Base-by-base conservation (phyloP, 2,797 vertebrate species). In the Melanotaenia parkinsoni region DNA sequence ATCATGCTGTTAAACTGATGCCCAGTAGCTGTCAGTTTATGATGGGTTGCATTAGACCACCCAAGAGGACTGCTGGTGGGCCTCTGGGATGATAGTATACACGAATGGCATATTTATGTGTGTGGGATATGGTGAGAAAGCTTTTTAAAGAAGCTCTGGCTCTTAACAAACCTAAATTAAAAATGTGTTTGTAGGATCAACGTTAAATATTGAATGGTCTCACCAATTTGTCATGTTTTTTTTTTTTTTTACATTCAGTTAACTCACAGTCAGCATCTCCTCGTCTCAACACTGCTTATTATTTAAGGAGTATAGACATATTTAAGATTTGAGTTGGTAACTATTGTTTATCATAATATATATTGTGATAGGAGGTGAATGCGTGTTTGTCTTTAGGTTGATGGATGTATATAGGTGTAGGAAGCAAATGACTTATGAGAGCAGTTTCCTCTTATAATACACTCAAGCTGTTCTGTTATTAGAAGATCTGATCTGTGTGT, bases 31-130 rank as follows among this genome's bases (percentile, higher is more conserved):
- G 91, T 89, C 88, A 88, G 68, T 70, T 68, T 88, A 80, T 88
- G 90, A 88, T 70, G 80, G 76, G 85, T 79, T 91, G 81, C 78
- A 80, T 92, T 75, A 86, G 92, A 94, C 93, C 93, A 94, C 93
- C 93, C 92, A 93, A 61, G 89, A 93, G 84, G 68, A 79, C 71
- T 83, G 84, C 83, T 90, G 91, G 83, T 88, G 89, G 88, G 87
- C 87, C 86, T 80, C 79, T 76, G 75, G 71, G 88, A 90, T 88
- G 84, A 88, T 79, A 77, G 83, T 82, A 80, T 76, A 80, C 72
- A 77, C 61, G 73, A 86, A 63, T 84, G 76, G 84, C 47, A 72
- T 82, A 83, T 85, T 86, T 80, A 77, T 72, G 74, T 71, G 75
- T 13, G 67, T 68, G 75, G 38, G 69, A 75, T 67, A 54, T 32